phyloP scores from a whole-genome alignment of 2,797 vertebrate species.

The Gorsachius magnificus region DNA sequence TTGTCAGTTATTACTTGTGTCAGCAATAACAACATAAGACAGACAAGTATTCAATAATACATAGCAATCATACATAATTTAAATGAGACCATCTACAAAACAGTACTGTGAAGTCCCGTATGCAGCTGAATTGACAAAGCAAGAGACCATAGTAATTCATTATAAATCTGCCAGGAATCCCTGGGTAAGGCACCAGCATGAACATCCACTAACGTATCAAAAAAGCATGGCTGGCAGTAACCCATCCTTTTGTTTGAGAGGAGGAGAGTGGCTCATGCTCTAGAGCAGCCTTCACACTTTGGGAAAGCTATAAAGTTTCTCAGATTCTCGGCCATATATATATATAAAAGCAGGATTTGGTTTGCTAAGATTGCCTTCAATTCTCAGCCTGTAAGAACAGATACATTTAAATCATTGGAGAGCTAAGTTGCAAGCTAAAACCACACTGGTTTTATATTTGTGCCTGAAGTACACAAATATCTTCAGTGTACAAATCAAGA shows the following conservation, averaged over 20 bases:
- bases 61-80: not conserved
- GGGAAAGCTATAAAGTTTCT: not conserved
- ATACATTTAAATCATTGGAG: not conserved
- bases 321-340: not conserved
- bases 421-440: not conserved
- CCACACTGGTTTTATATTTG: not conserved
- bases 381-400: not conserved
- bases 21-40: not conserved
- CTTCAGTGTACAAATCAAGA: not conserved
- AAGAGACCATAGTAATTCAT: not conserved
- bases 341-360: not conserved
- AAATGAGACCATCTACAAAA: conserved; percentile 6
- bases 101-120: not conserved
- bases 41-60: conserved; percentile 6
- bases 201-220: not conserved
- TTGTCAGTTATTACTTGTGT: not conserved
- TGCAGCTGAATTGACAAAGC: not conserved
- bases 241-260: not conserved
- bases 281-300: not conserved
- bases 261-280: not conserved
- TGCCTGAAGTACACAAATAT: not conserved
- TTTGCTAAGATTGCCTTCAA: not conserved
- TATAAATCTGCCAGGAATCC: not conserved
- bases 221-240: not conserved
- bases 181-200: not conserved